Conservation (phyloP, 2,888 invertebrate species). For the Cephus nigrinus region DNA sequence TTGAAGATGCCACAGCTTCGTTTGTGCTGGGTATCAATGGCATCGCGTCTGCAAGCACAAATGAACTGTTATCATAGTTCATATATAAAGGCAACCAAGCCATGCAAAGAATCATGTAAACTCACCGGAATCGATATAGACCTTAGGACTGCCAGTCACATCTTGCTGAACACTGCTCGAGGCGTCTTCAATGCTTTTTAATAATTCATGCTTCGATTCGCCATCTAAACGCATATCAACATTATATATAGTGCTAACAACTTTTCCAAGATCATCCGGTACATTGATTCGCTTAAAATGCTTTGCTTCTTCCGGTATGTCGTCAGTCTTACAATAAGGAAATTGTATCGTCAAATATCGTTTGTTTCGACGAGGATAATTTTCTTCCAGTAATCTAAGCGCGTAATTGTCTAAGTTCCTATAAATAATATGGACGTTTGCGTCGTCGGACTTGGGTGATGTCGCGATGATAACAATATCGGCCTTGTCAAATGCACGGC, state of each 20-base stretch:
- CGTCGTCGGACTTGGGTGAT: constrained; percentile 45
- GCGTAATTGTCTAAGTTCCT: constrained; percentile 53
- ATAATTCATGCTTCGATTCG: neutral
- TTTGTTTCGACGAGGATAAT: constrained; percentile 47
- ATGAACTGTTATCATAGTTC: neutral
- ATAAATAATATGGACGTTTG: constrained; percentile 43
- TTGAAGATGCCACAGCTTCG: neutral
- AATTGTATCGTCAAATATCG: constrained; percentile 53
- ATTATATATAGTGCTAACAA: neutral
- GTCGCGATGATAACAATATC: constrained; percentile 55
- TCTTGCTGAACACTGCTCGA: neutral
- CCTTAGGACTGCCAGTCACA: neutral
- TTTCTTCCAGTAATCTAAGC: constrained; percentile 51
- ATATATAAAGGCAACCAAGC: neutral
- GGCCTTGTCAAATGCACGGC: constrained; percentile 51
- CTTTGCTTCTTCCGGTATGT: constrained; percentile 56
- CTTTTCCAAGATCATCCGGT: constrained; percentile 51
- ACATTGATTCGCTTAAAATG: constrained; percentile 51
- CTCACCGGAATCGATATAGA: neutral
- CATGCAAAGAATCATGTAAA: neutral
- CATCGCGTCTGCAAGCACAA: neutral
- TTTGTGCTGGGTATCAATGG: neutral
- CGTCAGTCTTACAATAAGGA: constrained; percentile 55
- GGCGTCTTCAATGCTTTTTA: neutral
- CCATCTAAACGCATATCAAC: neutral